These are phyloP conservation scores for Fopius arisanus DNA, from an alignment of 1,140 invertebrate species.

Conservation along the genomic window DNA sequence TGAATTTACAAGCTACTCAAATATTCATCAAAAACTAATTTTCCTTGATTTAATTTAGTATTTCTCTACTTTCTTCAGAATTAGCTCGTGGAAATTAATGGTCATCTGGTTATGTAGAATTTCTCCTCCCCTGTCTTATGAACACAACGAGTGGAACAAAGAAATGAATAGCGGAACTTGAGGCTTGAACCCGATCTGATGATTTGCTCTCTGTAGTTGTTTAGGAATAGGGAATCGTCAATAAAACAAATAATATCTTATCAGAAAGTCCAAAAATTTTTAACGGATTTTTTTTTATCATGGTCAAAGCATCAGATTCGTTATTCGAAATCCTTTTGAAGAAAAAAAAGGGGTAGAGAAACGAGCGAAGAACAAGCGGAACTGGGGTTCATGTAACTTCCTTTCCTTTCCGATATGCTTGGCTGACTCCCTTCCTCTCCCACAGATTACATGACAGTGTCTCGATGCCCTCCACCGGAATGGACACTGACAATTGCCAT, in stretches of 20 bases:
- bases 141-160: too few relatives aligned
- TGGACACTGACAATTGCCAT: conserved; percentile 43
- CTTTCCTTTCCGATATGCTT: conserved; percentile 60
- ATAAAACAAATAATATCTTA: not conserved
- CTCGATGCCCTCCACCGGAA: conserved; percentile 17
- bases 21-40: too few relatives aligned
- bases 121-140: too few relatives aligned
- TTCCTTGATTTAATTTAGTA: too few relatives aligned
- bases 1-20: too few relatives aligned
- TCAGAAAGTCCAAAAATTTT: not conserved
- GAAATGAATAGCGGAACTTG: too few relatives aligned
- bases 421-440: conserved; percentile 56
- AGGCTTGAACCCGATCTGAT: not conserved
- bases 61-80: too few relatives aligned
- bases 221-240: not conserved
- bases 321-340: conserved; percentile 46
- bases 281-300: conserved; percentile 14
- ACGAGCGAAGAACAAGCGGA: conserved; percentile 51
- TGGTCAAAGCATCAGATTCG: conserved; percentile 32
- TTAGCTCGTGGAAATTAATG: too few relatives aligned
- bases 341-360: conserved; percentile 25
- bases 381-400: conserved; percentile 61
- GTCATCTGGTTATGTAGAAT: too few relatives aligned
- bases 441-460: conserved; percentile 49
- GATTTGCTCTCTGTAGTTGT: not conserved